Conservation (phyloP, 1,140 invertebrate species). For the Ruditapes philippinarum region DNA sequence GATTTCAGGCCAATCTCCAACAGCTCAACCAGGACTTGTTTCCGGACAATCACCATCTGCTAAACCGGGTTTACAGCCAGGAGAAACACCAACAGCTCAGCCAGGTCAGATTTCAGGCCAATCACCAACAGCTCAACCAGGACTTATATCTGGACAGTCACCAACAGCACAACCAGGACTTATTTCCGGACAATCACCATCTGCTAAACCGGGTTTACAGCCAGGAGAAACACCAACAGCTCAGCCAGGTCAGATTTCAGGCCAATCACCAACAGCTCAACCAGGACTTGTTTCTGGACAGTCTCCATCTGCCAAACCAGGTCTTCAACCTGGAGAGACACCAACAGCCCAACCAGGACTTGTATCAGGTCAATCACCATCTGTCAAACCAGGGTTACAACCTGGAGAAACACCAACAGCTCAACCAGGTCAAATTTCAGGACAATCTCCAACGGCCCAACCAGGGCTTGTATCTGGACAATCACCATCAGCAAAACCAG, state of each 20-base stretch:
- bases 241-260: neutral
- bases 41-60: constrained; percentile 14
- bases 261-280: constrained; percentile 27
- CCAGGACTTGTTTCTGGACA: neutral
- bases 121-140: constrained; percentile 32
- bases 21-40: neutral
- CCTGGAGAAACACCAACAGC: constrained; percentile 13
- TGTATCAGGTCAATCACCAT: constrained; percentile 25
- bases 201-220: constrained; percentile 10
- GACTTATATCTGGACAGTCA: neutral
- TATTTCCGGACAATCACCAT: constrained; percentile 42
- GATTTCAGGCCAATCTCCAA: constrained; percentile 27
- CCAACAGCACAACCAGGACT: constrained; percentile 29
- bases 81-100: neutral
- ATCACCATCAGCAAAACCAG: constrained; percentile 45
- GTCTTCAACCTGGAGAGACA: neutral
- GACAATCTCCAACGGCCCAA: constrained; percentile 18
- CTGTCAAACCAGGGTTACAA: neutral
- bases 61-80: neutral
- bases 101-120: neutral
- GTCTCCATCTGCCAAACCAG: constrained; percentile 27
- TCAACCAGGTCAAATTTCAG: neutral
- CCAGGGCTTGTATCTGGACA: constrained; percentile 6
- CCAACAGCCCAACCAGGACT: constrained; percentile 45
- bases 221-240: neutral